Evolutionary conservation across 2,888 invertebrate genomes (phyloP).

Genomic region (Eristalis intricaria): DNA sequence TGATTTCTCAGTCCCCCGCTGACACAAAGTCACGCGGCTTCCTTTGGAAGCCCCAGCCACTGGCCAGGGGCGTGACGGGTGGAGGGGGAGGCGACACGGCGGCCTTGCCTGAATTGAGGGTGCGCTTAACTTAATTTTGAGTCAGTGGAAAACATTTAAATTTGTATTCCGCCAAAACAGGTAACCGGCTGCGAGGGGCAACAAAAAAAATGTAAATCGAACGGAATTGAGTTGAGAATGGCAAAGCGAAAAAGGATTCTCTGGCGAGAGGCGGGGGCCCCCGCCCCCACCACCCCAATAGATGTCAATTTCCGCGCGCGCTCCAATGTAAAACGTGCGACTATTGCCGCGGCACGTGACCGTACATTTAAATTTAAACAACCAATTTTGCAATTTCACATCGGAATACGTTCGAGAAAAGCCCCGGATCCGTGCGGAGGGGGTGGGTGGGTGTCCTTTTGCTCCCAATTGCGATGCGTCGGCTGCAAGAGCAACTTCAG

Average conservation of each 20-base stretch:
- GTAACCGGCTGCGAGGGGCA: not conserved
- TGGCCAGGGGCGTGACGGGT: not conserved
- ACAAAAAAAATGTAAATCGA: not conserved
- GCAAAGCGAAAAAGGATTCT: not conserved
- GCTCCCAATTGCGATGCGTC: conserved; percentile 24
- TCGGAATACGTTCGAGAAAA: conserved; percentile 26
- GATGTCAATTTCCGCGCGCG: conserved; percentile 68
- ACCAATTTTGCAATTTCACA: conserved; percentile 62
- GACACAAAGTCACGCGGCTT: not conserved
- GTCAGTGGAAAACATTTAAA: conserved; percentile 46
- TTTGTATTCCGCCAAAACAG: conserved; percentile 42
- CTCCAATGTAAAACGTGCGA: conserved; percentile 71
- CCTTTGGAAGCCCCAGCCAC: not conserved
- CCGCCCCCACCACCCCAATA: conserved; percentile 13
- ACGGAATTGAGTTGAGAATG: not conserved
- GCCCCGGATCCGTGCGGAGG: not conserved
- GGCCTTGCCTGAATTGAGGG: not conserved
- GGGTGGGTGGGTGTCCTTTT: conserved; percentile 5
- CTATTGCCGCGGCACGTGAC: conserved; percentile 69
- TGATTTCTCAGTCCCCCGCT: not conserved
- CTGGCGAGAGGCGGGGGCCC: not conserved
- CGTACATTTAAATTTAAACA: conserved; percentile 57
- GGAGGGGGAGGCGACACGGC: not conserved
- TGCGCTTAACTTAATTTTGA: conserved; percentile 59
- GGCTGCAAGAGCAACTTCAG: conserved; percentile 2